A percentile compares a stretch with the other conserved stretches of the same genome.
Evolutionary conservation across 2,888 invertebrate species (phyloP).

Genomic region (Spicauda simplicius): DNA sequence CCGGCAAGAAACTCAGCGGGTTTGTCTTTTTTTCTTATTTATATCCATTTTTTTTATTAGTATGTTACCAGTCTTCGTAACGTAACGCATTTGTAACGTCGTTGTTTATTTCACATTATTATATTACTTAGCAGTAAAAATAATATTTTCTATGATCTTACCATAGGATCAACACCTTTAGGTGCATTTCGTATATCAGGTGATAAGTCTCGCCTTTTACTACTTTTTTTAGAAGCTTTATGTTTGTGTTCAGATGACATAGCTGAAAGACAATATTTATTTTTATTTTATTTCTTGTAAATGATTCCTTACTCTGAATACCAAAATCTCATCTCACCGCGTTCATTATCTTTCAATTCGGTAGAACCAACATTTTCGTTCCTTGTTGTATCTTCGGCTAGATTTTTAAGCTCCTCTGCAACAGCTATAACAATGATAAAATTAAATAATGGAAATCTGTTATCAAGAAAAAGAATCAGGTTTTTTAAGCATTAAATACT

Average conservation of each 20-base stretch:
- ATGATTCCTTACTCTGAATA: not conserved
- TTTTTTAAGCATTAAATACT: too few species aligned
- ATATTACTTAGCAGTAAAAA: too few species aligned
- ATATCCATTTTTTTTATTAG: too few species aligned
- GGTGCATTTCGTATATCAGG: conserved; percentile 57
- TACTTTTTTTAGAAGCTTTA: conserved; percentile 53
- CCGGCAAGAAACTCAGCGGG: too few species aligned
- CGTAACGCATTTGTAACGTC: too few species aligned
- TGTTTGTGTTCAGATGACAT: conserved; percentile 57
- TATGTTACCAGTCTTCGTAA: too few species aligned
- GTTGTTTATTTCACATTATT: too few species aligned
- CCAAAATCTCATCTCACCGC: conserved; percentile 49
- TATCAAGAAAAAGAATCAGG: too few species aligned
- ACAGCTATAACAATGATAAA: conserved; percentile 49
- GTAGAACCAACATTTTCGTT: conserved; percentile 47
- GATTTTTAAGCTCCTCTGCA: conserved; percentile 58
- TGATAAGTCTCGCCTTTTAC: conserved; percentile 50
- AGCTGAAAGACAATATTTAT: conserved; percentile 43
- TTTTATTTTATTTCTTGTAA: not conserved
- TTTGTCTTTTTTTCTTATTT: too few species aligned
- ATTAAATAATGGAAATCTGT: too few species aligned
- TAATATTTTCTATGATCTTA: too few species aligned
- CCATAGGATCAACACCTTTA: conserved; percentile 54
- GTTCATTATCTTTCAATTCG: conserved; percentile 51
- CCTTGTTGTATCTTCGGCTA: conserved; percentile 41